A percentile compares a stretch with the other conserved stretches of the same genome.
Conservation (phyloP, 2,888 invertebrate genomes). For the Drosophila emarginata region DNA sequence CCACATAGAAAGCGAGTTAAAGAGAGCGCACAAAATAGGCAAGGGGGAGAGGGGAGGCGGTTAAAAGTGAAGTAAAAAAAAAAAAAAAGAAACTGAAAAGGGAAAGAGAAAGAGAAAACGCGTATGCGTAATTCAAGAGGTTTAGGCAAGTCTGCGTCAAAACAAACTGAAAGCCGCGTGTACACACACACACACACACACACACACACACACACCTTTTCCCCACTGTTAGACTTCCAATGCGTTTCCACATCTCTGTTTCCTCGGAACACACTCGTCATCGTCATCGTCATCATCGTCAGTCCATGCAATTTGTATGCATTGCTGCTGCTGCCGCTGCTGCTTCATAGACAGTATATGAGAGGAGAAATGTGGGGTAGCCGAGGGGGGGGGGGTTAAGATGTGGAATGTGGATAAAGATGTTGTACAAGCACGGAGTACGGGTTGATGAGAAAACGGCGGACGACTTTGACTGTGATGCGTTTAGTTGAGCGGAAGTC, state of each 20-base stretch:
- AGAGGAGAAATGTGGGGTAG: too few relatives aligned
- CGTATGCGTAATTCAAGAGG: constrained; percentile 9
- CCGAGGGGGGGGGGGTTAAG: neutral
- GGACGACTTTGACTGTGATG: constrained; percentile 40
- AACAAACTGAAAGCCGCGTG: constrained; percentile 19
- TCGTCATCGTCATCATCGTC: neutral
- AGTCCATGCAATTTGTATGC: constrained; percentile 37
- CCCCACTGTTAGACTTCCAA: neutral
- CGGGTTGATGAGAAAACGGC: neutral
- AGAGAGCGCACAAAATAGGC: constrained; percentile 29
- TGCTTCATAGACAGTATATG: constrained; percentile 2
- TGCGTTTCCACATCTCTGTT: constrained; percentile 1
- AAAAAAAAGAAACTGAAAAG: neutral
- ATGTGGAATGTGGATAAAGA: neutral
- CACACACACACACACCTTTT: neutral
- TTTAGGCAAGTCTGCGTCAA: constrained; percentile 22
- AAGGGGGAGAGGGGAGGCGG: neutral
- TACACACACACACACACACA: neutral
- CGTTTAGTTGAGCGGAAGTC: constrained; percentile 74
- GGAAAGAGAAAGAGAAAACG: neutral
- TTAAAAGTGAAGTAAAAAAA: neutral
- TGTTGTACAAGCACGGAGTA: neutral
- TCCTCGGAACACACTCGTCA: neutral
- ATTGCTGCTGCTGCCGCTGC: constrained; percentile 8
- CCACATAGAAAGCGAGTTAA: constrained; percentile 65